These are phyloP conservation scores for Argyresthia goedartella DNA, from an alignment of 2,888 invertebrate species.

Conservation along the genomic window DNA sequence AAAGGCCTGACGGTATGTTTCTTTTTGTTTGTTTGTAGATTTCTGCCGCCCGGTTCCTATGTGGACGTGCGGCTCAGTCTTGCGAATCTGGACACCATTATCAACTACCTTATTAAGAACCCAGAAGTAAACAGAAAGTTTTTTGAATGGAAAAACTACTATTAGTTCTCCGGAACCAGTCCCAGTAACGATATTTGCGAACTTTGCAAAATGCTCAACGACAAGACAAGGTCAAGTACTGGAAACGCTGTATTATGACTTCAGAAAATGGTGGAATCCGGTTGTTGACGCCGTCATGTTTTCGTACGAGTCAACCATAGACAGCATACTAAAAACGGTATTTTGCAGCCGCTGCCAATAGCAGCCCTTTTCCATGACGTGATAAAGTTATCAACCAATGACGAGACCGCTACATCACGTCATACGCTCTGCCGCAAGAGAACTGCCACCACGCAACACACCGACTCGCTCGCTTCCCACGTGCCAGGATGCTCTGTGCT, in stretches of 20 bases:
- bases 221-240: background rate
- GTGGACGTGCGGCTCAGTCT: slow-evolving; percentile 37
- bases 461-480: no score
- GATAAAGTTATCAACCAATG: no score
- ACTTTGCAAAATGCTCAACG: slow-evolving; percentile 38
- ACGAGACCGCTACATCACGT: no score
- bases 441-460: no score
- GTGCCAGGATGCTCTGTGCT: no score
- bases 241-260: slow-evolving; percentile 15
- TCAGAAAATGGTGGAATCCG: slow-evolving; percentile 48
- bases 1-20: no score
- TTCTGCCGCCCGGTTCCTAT: slow-evolving; percentile 48
- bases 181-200: slow-evolving; percentile 36
- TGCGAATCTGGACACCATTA: slow-evolving; percentile 40
- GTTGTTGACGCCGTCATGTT: no score
- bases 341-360: no score
- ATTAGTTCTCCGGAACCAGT: slow-evolving; percentile 27
- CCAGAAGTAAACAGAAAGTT: slow-evolving; percentile 35
- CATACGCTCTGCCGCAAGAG: no score
- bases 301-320: no score
- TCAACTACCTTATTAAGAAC: slow-evolving; percentile 42
- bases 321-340: no score
- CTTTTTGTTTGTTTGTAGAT: slow-evolving; percentile 36
- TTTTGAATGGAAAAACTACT: slow-evolving; percentile 54
- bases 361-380: no score